Evolutionary conservation across 2,888 invertebrate genomes (phyloP), one percentile per base, ranked within the genome.

Genomic region (Apoda limacodes): DNA sequence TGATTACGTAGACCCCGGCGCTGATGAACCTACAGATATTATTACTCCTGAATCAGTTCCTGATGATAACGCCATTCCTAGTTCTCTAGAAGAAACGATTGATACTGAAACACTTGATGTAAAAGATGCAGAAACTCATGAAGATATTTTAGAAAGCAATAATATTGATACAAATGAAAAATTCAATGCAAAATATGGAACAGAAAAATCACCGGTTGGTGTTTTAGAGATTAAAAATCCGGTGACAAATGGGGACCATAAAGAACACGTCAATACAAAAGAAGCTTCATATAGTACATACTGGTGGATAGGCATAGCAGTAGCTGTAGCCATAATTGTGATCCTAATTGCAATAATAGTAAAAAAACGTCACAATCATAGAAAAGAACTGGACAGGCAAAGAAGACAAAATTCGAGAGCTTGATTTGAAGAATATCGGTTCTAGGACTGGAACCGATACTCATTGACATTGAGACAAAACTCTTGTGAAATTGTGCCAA

Each of bases 341-440:
- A 52, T 75, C 45, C 39, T 80, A 43, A 63, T 75, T 43, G 74
- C 70, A 34, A 69, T 82, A 40, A 74, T 82, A 33, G 81, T 71
- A 3, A 65, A 70, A 34, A 82, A 81, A 50, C 67, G 82, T n/a
- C 78, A 80, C 28, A 80, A 58, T 40, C 82, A 82, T 40, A 72
- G 75, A 42, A 82, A 80, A 54, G 66, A 78, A 36, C 40, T 82
- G 21, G 78, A 81, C 34, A 70, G 66, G 46, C 74, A 82, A 42
- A 60, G 81, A 48, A 70, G 71, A 45, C 66, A 75, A n/a, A 67
- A 63, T 36, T 46, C 75, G 36, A 59, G 58, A 46, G 75, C 80
- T 56, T 80, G 80, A 80, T 80, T 68, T 56, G 80, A 80, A 53
- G 80, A 80, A 51, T 80, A 80, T 72, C 80, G 80, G 74, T 80